Percentiles rank a stretch among this genome's conserved stretches.
phyloP scores from a whole-genome alignment of 2,113 vertebrate genomes.

The Elanus axillaris region DNA sequence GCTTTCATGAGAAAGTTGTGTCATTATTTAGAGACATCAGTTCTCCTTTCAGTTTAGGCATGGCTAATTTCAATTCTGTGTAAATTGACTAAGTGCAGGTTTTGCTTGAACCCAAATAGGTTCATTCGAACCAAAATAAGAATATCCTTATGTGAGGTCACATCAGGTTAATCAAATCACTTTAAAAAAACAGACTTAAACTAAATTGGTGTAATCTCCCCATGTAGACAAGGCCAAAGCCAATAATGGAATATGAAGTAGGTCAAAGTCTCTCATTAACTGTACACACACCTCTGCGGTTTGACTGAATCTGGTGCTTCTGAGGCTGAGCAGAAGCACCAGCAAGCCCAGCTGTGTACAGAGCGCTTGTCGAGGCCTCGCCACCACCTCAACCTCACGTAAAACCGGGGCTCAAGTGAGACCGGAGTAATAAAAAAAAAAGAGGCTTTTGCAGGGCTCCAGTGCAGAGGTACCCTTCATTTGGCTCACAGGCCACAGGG shows the following conservation, averaged over 20 bases:
- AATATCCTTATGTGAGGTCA: background rate
- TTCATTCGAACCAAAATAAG: slow-evolving; percentile 21
- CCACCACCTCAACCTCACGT: background rate
- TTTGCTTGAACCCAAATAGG: slow-evolving; percentile 36
- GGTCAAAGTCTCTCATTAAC: background rate
- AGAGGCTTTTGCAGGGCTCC: background rate
- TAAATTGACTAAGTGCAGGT: slow-evolving; percentile 6
- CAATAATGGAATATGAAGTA: slow-evolving; percentile 39
- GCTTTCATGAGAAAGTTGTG: slow-evolving; percentile 48
- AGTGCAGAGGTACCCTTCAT: background rate
- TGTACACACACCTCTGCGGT: background rate
- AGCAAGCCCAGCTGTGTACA: background rate
- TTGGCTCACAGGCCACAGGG: background rate
- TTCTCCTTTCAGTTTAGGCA: slow-evolving; percentile 39
- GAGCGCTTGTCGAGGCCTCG: accelerated
- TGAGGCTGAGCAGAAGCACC: background rate
- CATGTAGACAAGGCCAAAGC: slow-evolving; percentile 14
- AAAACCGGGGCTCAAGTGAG: background rate
- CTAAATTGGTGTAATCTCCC: slow-evolving; percentile 1
- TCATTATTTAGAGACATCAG: slow-evolving; percentile 24
- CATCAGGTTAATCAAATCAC: slow-evolving; percentile 44
- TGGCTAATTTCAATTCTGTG: background rate
- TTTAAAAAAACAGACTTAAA: slow-evolving; percentile 43
- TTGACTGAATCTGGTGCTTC: background rate
- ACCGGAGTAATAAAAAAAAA: background rate